These are phyloP conservation scores for Diglossa cyanea DNA, from an alignment of 2,797 vertebrate species.

Conservation along the genomic window DNA sequence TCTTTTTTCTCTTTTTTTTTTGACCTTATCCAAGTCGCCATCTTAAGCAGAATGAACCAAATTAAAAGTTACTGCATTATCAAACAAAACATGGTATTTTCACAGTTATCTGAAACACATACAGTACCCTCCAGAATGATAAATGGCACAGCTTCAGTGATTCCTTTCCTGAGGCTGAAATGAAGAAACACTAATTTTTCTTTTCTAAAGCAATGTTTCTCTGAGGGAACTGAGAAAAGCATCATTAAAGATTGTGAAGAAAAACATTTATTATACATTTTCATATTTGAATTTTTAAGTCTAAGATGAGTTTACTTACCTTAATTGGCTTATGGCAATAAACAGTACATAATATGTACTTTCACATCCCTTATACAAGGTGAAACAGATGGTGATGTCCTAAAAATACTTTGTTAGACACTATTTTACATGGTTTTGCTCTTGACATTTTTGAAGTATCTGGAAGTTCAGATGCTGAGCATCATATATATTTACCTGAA, in stretches of 20 bases:
- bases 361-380: neutral
- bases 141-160: neutral
- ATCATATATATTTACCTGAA: neutral
- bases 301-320: neutral
- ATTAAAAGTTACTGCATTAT: neutral
- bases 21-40: neutral
- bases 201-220: neutral
- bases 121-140: neutral
- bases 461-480: neutral
- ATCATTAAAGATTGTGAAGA: neutral
- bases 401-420: neutral
- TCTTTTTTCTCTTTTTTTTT: neutral
- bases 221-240: neutral
- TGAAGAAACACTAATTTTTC: neutral
- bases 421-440: neutral
- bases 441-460: neutral
- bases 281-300: neutral
- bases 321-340: neutral
- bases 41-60: neutral
- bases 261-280: neutral
- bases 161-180: neutral
- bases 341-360: neutral
- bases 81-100: neutral
- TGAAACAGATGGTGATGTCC: neutral
- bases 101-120: neutral